Percentiles rank a stretch among this genome's conserved stretches.
These are phyloP conservation scores for Pecten maximus DNA, from an alignment of 2,888 invertebrate genomes.

Conservation along the genomic window DNA sequence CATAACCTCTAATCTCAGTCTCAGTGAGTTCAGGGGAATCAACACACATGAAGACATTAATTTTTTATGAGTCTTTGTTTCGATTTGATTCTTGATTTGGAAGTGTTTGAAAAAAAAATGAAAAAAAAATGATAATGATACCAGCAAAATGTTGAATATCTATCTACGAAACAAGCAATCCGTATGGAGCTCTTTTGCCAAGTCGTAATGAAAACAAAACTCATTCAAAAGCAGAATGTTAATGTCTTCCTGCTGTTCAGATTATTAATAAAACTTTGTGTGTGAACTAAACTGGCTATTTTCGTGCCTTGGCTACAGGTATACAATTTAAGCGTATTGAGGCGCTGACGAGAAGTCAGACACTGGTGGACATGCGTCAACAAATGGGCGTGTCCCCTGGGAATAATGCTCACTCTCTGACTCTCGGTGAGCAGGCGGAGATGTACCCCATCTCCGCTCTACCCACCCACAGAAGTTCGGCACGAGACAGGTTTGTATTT, in stretches of 20 bases:
- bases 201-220: too few species aligned
- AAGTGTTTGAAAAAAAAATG: too few species aligned
- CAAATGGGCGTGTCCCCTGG: neutral
- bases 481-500: constrained; percentile 47
- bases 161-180: too few species aligned
- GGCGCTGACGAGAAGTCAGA: constrained; percentile 66
- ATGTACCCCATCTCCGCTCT: constrained; percentile 42
- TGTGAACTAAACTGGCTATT: constrained; percentile 28
- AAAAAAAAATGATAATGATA: too few species aligned
- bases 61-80: neutral
- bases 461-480: constrained; percentile 43
- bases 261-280: neutral
- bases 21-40: neutral
- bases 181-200: too few species aligned
- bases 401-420: neutral
- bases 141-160: too few species aligned
- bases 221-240: too few species aligned
- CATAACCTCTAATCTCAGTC: neutral
- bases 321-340: constrained; percentile 66
- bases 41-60: neutral
- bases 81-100: too few species aligned
- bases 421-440: constrained; percentile 49
- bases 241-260: neutral
- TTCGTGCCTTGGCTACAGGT: constrained; percentile 48
- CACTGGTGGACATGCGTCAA: constrained; percentile 60